These are phyloP conservation scores for Cyclophora punctaria DNA, from an alignment of 2,888 invertebrate genomes.

Conservation along the genomic window DNA sequence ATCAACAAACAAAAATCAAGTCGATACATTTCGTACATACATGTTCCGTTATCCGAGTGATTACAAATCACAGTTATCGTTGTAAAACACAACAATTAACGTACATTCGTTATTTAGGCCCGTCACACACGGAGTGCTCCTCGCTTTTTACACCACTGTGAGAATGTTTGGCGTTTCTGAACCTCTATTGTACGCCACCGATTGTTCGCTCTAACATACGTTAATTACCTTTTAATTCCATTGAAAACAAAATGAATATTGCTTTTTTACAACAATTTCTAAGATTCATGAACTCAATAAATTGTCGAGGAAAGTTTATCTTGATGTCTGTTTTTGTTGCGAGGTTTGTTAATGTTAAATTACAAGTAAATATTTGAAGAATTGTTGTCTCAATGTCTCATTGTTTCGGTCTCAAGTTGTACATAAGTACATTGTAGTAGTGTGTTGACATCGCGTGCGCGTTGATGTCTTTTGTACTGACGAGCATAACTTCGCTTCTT, in stretches of 20 bases:
- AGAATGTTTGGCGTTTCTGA: too few species aligned
- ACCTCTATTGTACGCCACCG: too few species aligned
- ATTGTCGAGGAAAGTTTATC: too few species aligned
- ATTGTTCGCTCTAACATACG: background rate
- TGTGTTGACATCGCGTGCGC: slow-evolving; percentile 17
- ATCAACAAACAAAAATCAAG: too few species aligned
- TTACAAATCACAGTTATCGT: slow-evolving; percentile 12
- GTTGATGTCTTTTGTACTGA: slow-evolving; percentile 42
- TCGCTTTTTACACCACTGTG: too few species aligned
- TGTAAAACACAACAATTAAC: slow-evolving; percentile 11
- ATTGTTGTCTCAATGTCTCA: too few species aligned
- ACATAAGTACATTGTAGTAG: too few species aligned
- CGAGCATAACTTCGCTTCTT: background rate
- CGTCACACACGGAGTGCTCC: slow-evolving; percentile 3
- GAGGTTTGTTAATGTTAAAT: background rate
- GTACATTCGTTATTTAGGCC: slow-evolving; percentile 7
- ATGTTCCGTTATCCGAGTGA: background rate
- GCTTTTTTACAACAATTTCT: too few species aligned
- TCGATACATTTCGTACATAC: too few species aligned
- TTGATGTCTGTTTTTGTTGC: background rate
- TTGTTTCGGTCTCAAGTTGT: background rate
- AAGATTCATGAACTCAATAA: too few species aligned
- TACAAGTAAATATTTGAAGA: background rate
- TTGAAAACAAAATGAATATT: slow-evolving; percentile 9
- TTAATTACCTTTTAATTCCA: slow-evolving; percentile 13